Base-by-base conservation (phyloP, 2,797 vertebrate genomes). In the Myotis daubentonii region DNA sequence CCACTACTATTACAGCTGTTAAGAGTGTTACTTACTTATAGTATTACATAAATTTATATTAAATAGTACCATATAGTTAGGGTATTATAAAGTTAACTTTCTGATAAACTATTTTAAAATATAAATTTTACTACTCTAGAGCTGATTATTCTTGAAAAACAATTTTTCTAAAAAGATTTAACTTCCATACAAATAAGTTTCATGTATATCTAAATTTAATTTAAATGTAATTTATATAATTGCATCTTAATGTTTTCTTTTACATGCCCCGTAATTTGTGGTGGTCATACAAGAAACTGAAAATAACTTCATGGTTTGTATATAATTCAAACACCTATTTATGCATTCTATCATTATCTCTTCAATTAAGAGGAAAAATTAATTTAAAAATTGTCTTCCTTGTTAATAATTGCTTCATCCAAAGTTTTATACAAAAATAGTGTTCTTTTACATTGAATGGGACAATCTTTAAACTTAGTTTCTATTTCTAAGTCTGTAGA, bases 101-200 rank as follows among this genome's bases (percentile, higher is more conserved):
- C 36, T 62, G 20, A 44, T 81, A 78, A 72, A 38, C 20, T 81
- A 65, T 91, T 87, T 76, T 30, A 86, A 89, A 93, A 91, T 86
- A 84, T 11, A 94, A 82, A 89, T 88, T 92, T 94, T 89, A 86
- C 70, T 89, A 80, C 76, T 87, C 4, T 95, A 62, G 33, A 94
- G 83, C 22, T 94, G n/a, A 25, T 74, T 30, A 78, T 60, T 83
- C 22, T 70, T 53, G 15, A 84, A 5, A 66, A 78, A 89, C 1
- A 80, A 41, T 49, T 72, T 91, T 96, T 95, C 47, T 75, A 88
- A 85, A 76, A 91, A 72, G 30, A 76, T 81, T 81, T 91, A 84
- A 82, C 15, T 75, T 23, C n/a, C 68, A 72, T 85, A 75, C 7
- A 92, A 74, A 75, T 68, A 28, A 47, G 22, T 89, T 62, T 86